Evolutionary conservation across 37 sponge, comb jelly and placozoan species (phyloP).

Genomic region (Beroe ovata): DNA sequence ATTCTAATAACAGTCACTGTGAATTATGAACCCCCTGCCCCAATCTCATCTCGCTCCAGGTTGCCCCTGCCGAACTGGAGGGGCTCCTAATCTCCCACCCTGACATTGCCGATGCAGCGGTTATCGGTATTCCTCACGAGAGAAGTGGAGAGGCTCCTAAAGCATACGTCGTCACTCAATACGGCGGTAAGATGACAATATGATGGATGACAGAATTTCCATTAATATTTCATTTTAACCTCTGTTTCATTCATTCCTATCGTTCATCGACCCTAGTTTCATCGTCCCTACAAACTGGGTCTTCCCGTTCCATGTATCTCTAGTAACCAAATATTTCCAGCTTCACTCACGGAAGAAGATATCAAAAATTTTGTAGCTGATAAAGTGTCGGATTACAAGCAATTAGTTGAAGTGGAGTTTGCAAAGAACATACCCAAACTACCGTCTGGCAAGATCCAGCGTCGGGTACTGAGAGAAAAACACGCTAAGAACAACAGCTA

Average conservation of each 20-base stretch:
- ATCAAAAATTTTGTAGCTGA: slow-evolving; percentile 71
- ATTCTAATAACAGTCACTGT: background rate
- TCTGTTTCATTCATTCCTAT: no score
- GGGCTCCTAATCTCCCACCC: slow-evolving; percentile 76
- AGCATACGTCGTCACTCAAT: slow-evolving; percentile 78
- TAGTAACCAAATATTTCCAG: no score
- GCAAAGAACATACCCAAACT: slow-evolving; percentile 81
- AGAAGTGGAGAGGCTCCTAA: slow-evolving; percentile 82
- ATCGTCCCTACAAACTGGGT: no score
- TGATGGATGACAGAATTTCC: no score
- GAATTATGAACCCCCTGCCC: background rate
- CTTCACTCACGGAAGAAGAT: slow-evolving; percentile 72
- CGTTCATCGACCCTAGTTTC: no score
- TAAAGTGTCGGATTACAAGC: slow-evolving; percentile 79
- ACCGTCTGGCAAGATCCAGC: slow-evolving; percentile 83
- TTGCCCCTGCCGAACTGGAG: slow-evolving; percentile 94
- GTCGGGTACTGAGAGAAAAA: slow-evolving; percentile 69
- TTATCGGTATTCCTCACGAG: slow-evolving; percentile 80
- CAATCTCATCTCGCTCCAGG: no score
- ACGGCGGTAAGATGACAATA: slow-evolving; percentile 22
- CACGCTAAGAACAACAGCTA: slow-evolving; percentile 31
- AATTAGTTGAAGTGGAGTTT: slow-evolving; percentile 82
- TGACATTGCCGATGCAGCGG: slow-evolving; percentile 83
- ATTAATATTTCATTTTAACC: no score
- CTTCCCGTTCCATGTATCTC: no score